Evolutionary conservation across 1,140 invertebrate genomes (phyloP).

Genomic region (Metaphire vulgaris): DNA sequence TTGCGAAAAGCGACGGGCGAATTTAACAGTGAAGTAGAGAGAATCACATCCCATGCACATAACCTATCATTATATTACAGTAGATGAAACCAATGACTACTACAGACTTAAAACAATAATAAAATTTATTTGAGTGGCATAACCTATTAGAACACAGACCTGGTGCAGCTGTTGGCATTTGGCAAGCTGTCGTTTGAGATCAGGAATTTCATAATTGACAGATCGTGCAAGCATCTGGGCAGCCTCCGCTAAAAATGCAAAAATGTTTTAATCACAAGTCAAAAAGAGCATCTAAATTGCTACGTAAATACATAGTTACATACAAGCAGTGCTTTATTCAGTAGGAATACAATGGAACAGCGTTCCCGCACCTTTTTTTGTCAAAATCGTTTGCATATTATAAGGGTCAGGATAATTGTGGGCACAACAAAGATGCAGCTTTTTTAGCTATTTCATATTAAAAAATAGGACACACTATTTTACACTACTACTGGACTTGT

Average conservation of each 20-base stretch:
- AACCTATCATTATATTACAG: neutral
- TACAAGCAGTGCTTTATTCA: neutral
- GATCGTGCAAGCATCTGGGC: constrained; percentile 83
- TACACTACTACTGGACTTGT: no score
- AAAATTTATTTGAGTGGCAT: no score
- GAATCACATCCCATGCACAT: neutral
- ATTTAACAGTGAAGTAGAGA: neutral
- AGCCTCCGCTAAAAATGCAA: constrained; percentile 70
- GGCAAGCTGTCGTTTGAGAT: constrained; percentile 77
- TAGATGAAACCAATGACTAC: no score
- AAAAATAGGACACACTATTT: no score
- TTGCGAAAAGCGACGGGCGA: neutral
- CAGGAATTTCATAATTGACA: constrained; percentile 89
- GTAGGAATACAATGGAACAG: no score
- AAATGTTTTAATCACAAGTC: neutral
- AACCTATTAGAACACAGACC: no score
- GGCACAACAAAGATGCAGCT: no score
- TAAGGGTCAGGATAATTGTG: no score
- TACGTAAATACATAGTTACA: constrained; percentile 3
- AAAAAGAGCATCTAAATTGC: neutral
- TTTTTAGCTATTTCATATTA: no score
- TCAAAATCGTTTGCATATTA: no score
- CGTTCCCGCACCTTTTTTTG: no score
- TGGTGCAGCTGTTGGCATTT: constrained; percentile 59
- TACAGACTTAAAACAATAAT: no score